Conservation (phyloP, 2,888 invertebrate species). For the Rotaria macrura region DNA sequence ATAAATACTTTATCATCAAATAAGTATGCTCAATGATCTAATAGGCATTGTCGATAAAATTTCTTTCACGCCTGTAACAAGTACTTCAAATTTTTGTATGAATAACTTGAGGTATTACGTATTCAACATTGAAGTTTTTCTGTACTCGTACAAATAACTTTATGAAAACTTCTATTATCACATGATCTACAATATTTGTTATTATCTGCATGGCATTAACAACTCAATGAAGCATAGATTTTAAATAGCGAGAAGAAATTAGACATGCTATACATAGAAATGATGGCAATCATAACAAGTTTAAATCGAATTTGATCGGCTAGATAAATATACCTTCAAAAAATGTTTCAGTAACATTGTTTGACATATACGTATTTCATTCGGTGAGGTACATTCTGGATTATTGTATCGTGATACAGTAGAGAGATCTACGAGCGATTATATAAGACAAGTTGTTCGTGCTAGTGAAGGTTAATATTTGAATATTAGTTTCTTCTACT, state of each 20-base stretch:
- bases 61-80: not conserved
- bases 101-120: not conserved
- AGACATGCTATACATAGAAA: too few relatives aligned
- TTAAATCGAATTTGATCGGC: not conserved
- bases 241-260: not conserved
- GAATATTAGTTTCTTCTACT: not conserved
- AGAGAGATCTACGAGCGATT: not conserved
- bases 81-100: not conserved
- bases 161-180: not conserved
- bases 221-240: not conserved
- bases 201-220: not conserved
- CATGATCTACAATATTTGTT: not conserved
- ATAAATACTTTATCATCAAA: not conserved
- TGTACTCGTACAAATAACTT: not conserved
- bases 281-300: not conserved
- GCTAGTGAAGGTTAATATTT: not conserved
- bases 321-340: not conserved
- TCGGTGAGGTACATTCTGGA: not conserved
- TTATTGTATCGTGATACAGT: not conserved
- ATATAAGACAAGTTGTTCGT: not conserved
- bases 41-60: not conserved
- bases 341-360: not conserved
- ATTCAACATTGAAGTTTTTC: not conserved
- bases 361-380: not conserved
- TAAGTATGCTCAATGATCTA: not conserved